Evolutionary conservation across 1,140 invertebrate species (phyloP).

Genomic region (Acromyrmex heyeri): DNA sequence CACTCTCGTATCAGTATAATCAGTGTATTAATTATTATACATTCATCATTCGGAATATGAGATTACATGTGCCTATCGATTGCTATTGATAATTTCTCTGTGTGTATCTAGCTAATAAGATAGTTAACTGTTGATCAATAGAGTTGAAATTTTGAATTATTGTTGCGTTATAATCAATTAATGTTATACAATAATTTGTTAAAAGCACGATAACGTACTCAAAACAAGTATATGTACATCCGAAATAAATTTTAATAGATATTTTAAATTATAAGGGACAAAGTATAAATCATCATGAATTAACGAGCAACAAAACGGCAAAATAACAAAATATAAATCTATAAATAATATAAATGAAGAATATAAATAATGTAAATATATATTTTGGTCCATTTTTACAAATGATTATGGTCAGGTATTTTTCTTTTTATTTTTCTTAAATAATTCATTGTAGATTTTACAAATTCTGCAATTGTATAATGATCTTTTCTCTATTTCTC

Average conservation of each 20-base stretch:
- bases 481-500: background rate
- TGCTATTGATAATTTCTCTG: slow-evolving; percentile 34
- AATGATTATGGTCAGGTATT: background rate
- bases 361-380: no score
- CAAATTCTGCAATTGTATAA: background rate
- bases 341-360: background rate
- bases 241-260: slow-evolving; percentile 11
- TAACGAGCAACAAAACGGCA: background rate
- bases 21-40: slow-evolving; percentile 66
- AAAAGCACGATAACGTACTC: background rate
- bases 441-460: background rate
- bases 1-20: slow-evolving; percentile 38
- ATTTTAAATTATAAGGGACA: background rate
- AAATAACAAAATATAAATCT: background rate
- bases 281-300: background rate
- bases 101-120: slow-evolving; percentile 42
- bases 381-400: background rate
- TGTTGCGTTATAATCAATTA: slow-evolving; percentile 10
- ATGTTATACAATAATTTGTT: background rate
- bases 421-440: background rate
- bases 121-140: slow-evolving; percentile 25
- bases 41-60: slow-evolving; percentile 56
- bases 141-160: slow-evolving; percentile 9
- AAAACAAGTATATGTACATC: background rate
- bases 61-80: slow-evolving; percentile 57